Conservation (phyloP, 2,797 vertebrate species). For the Phaenicophaeus curvirostris region DNA sequence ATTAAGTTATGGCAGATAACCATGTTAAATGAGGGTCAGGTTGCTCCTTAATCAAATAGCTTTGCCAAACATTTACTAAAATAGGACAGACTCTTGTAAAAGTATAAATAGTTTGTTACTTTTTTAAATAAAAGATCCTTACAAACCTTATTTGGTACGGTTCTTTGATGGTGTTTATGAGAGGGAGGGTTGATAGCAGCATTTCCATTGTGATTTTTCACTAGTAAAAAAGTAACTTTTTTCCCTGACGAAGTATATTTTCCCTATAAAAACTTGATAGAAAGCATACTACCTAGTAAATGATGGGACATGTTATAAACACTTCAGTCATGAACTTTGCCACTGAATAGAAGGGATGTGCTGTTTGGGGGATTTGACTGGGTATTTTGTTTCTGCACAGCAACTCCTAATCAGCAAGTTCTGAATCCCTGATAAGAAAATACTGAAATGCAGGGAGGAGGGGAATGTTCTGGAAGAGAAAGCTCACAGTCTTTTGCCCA, state of each 20-base stretch:
- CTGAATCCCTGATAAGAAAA: conserved; percentile 13
- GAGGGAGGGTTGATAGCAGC: conserved; percentile 53
- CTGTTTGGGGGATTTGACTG: background rate
- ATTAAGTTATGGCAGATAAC: conserved; percentile 69
- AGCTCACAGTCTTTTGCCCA: background rate
- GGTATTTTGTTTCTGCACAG: background rate
- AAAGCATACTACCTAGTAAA: conserved; percentile 51
- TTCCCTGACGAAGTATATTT: conserved; percentile 45
- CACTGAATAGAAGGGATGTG: background rate
- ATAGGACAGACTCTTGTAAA: conserved; percentile 81
- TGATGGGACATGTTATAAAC: conserved; percentile 11
- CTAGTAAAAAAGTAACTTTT: conserved; percentile 40
- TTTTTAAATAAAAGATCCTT: conserved; percentile 81
- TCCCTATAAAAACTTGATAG: conserved; percentile 52
- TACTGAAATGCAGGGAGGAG: background rate
- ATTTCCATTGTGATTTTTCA: conserved; percentile 76
- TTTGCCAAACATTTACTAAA: conserved; percentile 84
- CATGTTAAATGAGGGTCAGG: conserved; percentile 74
- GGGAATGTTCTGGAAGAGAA: background rate
- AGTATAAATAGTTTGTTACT: conserved; percentile 84
- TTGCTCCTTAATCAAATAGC: conserved; percentile 79
- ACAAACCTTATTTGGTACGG: conserved; percentile 80
- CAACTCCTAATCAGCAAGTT: background rate
- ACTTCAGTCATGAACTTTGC: background rate
- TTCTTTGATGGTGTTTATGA: conserved; percentile 76